Base-by-base conservation (phyloP, 2,888 invertebrate species). In the Mythimna ferrago region DNA sequence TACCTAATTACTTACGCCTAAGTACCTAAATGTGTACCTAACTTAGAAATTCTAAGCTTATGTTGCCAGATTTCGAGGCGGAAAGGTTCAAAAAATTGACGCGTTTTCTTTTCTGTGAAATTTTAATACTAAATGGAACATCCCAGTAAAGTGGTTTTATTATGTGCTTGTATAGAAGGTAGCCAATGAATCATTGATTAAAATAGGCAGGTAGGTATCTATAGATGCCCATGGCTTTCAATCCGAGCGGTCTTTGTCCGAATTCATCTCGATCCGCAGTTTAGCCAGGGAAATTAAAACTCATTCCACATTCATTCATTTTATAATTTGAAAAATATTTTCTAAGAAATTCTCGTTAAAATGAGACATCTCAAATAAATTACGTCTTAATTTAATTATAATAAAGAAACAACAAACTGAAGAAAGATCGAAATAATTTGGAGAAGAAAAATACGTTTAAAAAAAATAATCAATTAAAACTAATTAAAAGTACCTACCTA, bases 211-310 rank as follows among this genome's bases (percentile, higher is more conserved):
- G 16, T 48, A 48, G 48, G 48, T 48, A 48, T 19, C 48, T 19
- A 48, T 48, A n/a, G 26, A 16, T 38, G 35, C 11, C 3, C n/a
- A n/a, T 67, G 14, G 6, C 4, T 48, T 32, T 44, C 32, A 67
- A 68, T 65, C 26, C 26, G 9, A 67, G 54, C 58, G 21, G 14
- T 63, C 16, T 65, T 71, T 67, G 44, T 71, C 51, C 21, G n/a
- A 78, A 66, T 61, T 68, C 26, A 66, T 62, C 51, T 62, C 51
- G 21, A 71, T 70, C 21, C 38, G 19, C 67, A 54, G 51, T 71
- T 71, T 78, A 82, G 73, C 66, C 70, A 71, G 53, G 35, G 41
- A 71, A 68, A 73, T 81, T 65, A 44, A 70, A 70, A 60, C 70
- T 78, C 58, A 77, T 80, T 81, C 60, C 48, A 60, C 26, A 56